phyloP scores from a whole-genome alignment of 2,797 vertebrate species.

The Lemur catta region DNA sequence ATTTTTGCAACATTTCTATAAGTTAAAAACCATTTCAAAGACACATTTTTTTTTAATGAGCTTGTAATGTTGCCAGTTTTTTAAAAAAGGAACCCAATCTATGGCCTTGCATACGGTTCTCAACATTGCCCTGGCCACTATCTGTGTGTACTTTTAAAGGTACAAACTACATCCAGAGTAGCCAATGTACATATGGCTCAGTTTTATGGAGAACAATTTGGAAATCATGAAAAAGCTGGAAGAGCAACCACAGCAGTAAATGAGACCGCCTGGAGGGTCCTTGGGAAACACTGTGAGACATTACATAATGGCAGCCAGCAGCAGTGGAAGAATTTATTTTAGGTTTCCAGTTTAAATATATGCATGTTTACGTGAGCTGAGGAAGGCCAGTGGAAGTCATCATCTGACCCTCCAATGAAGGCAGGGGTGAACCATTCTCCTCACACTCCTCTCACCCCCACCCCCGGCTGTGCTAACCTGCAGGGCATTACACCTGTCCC shows the following conservation, averaged over 20 bases:
- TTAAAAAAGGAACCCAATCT: not conserved
- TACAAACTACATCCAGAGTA: not conserved
- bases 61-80: not conserved
- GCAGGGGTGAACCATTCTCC: not conserved
- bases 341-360: conserved; percentile 39
- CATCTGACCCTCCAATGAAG: not conserved
- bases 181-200: conserved; percentile 24
- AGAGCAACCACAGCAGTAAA: conserved; percentile 7
- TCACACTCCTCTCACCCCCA: accelerated
- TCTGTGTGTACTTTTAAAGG: not conserved
- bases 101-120: not conserved
- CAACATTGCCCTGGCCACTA: not conserved
- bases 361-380: not conserved
- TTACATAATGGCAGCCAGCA: conserved; percentile 56
- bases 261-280: conserved; percentile 41
- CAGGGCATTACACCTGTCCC: not conserved
- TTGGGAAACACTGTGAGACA: conserved; percentile 51
- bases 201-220: conserved; percentile 62
- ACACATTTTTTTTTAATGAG: not conserved
- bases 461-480: not conserved
- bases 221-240: conserved; percentile 63
- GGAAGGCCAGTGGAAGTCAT: not conserved
- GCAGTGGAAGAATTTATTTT: conserved; percentile 45
- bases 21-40: conserved; percentile 47
- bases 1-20: conserved; percentile 35